Conservation (phyloP, 2,113 vertebrate genomes). For the Festucalex cinctus region DNA sequence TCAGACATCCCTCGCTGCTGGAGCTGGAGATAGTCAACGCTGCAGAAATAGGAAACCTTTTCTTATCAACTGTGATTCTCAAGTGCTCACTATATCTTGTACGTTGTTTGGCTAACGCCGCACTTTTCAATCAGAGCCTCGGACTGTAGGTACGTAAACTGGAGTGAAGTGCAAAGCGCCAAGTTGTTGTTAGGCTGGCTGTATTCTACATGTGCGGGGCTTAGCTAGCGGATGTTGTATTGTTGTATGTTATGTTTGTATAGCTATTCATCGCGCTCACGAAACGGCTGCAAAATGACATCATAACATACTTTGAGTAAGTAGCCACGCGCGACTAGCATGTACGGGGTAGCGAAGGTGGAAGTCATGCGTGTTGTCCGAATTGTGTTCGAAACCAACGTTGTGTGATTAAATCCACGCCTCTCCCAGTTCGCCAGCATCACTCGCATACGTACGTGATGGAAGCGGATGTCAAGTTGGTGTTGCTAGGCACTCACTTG, state of each 20-base stretch:
- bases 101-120: slow-evolving; percentile 59
- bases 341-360: slow-evolving; percentile 20
- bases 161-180: slow-evolving; percentile 44
- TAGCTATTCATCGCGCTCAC: slow-evolving; percentile 5
- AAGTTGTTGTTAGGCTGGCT: slow-evolving; percentile 40
- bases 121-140: slow-evolving; percentile 70
- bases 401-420: slow-evolving; percentile 37
- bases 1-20: slow-evolving; percentile 62
- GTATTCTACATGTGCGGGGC: slow-evolving; percentile 23
- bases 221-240: slow-evolving; percentile 30
- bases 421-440: slow-evolving; percentile 51
- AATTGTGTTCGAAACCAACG: slow-evolving; percentile 12
- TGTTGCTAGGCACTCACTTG: slow-evolving; percentile 42
- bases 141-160: slow-evolving; percentile 78
- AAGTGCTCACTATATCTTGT: slow-evolving; percentile 36
- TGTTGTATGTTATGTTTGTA: neutral
- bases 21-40: slow-evolving; percentile 64
- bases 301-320: neutral
- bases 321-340: slow-evolving; percentile 16
- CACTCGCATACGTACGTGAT: slow-evolving; percentile 30
- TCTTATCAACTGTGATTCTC: slow-evolving; percentile 51
- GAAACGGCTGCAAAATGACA: slow-evolving; percentile 29
- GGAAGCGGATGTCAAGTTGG: slow-evolving; percentile 47
- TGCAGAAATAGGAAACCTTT: slow-evolving; percentile 54
- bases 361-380: slow-evolving; percentile 13